A percentile compares a stretch with the other conserved stretches of the same genome.
Evolutionary conservation across 2,888 invertebrate genomes (phyloP).

Genomic region (Trachelus tabidus): DNA sequence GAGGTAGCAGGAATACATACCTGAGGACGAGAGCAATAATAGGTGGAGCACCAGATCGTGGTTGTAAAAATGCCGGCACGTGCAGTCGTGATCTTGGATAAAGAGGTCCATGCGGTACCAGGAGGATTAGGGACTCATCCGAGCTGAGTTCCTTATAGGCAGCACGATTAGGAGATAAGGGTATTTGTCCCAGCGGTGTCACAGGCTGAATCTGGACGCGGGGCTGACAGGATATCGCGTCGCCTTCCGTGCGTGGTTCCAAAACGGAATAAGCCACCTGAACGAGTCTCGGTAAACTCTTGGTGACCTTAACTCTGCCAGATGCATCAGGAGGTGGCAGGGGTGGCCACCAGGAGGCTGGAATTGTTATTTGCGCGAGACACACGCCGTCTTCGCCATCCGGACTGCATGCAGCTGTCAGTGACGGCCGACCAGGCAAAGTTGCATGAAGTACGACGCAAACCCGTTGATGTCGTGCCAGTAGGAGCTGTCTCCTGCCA

Average conservation of each 20-base stretch:
- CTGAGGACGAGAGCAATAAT: constrained; percentile 87
- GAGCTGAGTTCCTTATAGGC: constrained; percentile 87
- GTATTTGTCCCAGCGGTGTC: constrained; percentile 72
- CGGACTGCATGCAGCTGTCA: constrained; percentile 93
- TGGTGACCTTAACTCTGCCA: constrained; percentile 62
- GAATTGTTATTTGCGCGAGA: constrained; percentile 85
- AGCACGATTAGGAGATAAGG: constrained; percentile 80
- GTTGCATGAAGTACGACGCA: constrained; percentile 85
- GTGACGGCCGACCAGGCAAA: constrained; percentile 70
- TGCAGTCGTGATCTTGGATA: constrained; percentile 92
- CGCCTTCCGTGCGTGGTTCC: constrained; percentile 78
- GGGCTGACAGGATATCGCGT: constrained; percentile 74
- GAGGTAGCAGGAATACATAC: constrained; percentile 67
- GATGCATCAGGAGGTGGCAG: constrained; percentile 72
- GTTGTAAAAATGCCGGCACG: constrained; percentile 88
- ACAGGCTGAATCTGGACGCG: constrained; percentile 76
- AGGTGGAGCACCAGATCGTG: constrained; percentile 72
- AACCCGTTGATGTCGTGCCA: constrained; percentile 77
- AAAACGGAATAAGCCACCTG: constrained; percentile 90
- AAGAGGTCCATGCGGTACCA: constrained; percentile 88
- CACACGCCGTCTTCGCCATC: constrained; percentile 94
- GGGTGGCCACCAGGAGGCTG: constrained; percentile 92
- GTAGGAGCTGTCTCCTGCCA: constrained; percentile 75
- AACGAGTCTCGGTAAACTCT: constrained; percentile 79
- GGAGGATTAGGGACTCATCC: constrained; percentile 84